phyloP scores from a whole-genome alignment of 1,140 invertebrate genomes.

The Drosophila melanica region DNA sequence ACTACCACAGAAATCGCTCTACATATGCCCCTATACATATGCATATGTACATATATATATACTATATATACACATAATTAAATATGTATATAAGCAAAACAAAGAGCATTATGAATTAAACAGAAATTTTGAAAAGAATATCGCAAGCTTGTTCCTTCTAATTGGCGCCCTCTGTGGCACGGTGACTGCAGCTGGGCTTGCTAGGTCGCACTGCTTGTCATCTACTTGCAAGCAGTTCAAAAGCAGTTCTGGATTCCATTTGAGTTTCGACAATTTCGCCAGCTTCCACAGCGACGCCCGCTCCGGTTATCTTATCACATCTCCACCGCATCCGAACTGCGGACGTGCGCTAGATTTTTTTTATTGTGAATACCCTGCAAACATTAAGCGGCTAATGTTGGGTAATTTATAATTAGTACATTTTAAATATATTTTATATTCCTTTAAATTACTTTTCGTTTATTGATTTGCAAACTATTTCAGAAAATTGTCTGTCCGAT shows the following conservation, averaged over 20 bases:
- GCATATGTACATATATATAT: background rate
- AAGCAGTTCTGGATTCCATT: background rate
- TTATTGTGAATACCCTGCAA: too few relatives aligned
- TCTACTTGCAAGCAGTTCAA: constrained; percentile 20
- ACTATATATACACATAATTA: constrained; percentile 20
- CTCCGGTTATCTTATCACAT: too few relatives aligned
- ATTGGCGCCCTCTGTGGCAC: constrained; percentile 4
- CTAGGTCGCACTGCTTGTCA: background rate
- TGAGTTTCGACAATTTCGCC: background rate
- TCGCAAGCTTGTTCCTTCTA: background rate
- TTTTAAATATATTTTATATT: too few relatives aligned
- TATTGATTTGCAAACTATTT: too few relatives aligned
- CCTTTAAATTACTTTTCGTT: too few relatives aligned
- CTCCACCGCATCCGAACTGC: too few relatives aligned
- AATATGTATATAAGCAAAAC: constrained; percentile 51
- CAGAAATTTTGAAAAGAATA: constrained; percentile 49
- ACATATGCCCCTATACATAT: constrained; percentile 18
- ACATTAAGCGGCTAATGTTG: too few relatives aligned
- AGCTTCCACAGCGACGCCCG: too few relatives aligned
- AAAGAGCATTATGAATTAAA: constrained; percentile 54
- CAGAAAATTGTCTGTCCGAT: too few relatives aligned
- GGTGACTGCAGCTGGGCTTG: background rate
- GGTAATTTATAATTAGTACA: too few relatives aligned
- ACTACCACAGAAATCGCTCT: constrained; percentile 28
- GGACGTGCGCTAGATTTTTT: too few relatives aligned